Conservation (phyloP, 2,888 invertebrate species). For the Neoscelio sp. region DNA sequence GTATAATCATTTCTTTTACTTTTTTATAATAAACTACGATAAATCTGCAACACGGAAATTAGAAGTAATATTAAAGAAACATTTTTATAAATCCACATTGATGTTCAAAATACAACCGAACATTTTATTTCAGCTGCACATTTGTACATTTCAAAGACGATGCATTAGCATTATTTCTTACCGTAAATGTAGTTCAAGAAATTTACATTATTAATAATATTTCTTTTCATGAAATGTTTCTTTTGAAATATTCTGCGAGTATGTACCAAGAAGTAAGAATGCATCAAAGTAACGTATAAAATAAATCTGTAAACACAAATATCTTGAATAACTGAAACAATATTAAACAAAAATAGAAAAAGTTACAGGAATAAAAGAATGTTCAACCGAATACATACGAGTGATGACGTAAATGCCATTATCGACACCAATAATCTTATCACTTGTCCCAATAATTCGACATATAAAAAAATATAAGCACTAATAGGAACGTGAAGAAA, state of each 20-base stretch:
- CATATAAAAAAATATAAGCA: conserved; percentile 31
- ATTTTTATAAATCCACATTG: too few relatives aligned
- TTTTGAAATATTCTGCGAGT: conserved; percentile 37
- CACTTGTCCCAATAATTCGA: conserved; percentile 19
- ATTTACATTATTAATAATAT: conserved; percentile 44
- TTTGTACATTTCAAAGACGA: conserved; percentile 29
- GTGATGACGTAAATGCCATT: conserved; percentile 7
- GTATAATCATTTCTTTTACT: neutral
- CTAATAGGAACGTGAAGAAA: conserved; percentile 21
- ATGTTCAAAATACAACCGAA: conserved; percentile 20
- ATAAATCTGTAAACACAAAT: conserved; percentile 36
- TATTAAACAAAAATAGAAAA: conserved; percentile 15
- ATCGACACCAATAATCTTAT: conserved; percentile 17
- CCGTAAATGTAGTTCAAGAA: conserved; percentile 20
- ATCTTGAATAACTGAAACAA: conserved; percentile 35
- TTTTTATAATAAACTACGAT: too few relatives aligned
- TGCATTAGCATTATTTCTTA: conserved; percentile 43
- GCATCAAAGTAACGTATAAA: conserved; percentile 33
- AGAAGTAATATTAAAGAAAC: too few relatives aligned
- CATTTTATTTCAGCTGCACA: conserved; percentile 22
- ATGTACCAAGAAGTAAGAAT: conserved; percentile 43
- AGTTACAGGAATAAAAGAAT: neutral
- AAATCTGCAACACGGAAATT: too few relatives aligned
- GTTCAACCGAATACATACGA: neutral
- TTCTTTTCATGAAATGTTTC: conserved; percentile 30